Evolutionary conservation across 1,140 invertebrate species (phyloP), one percentile per base, ranked within the genome.

Genomic region (Bombus superbus): DNA sequence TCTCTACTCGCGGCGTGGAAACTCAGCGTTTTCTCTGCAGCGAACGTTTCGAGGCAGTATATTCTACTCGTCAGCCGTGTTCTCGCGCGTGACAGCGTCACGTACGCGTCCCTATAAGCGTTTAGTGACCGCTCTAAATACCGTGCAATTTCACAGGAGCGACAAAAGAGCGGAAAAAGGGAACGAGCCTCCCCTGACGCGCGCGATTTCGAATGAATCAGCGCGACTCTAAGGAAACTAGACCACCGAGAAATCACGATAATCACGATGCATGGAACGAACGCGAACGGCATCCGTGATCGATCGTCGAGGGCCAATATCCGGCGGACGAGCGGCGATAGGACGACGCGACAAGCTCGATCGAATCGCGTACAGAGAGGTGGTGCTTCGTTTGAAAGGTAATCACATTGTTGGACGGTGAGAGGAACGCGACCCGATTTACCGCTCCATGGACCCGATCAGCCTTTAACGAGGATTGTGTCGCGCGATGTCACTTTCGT

Each of bases 381-480:
- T 66, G 42, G 59, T 75, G 64, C 62, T n/a, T 32, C 42, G 66
- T 85, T 85, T 62, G 76, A 79, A 85, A 71, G 76, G 47, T 62
- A 72, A 53, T 66, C 75, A 62, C 66, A 80, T 85, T 72, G 83
- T 80, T 72, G 83, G 40, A 47, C 72, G 72, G 76, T 72, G 83
- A 85, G 76, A 71, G 83, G 68, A 69, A 72, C 76, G 76, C 83
- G 83, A 80, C 83, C 77, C 68, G 76, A 71, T 85, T 85, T 25
- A 40, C 64, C 72, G 42, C 13, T 53, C 3, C 81, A 42, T 40
- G 59, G 47, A 44, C 18, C 35, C 53, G 40, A 71, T 71, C 83
- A 32, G 62, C n/a, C 53, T 71, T 47, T 86, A 86, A 86, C 85
- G 44, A 86, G 64, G 80, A 80, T 85, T 35, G 40, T 57, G 42